A percentile compares a stretch with the other conserved stretches of the same genome.
These are phyloP conservation scores for Cirrhinus molitorella DNA, from an alignment of 2,797 vertebrate species.

Conservation along the genomic window DNA sequence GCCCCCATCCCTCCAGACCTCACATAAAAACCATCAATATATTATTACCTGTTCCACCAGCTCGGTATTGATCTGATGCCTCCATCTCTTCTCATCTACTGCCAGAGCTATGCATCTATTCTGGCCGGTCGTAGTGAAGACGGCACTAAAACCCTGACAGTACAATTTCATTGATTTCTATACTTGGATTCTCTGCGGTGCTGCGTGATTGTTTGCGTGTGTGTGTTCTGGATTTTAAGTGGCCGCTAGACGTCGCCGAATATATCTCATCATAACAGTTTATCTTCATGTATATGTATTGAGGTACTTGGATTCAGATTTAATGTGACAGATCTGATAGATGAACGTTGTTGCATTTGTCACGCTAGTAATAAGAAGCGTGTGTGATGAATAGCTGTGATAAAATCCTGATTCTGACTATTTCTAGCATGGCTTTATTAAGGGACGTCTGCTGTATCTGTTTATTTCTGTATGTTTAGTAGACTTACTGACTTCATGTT, in stretches of 20 bases:
- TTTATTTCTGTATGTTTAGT: not conserved
- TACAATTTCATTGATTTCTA: conserved; percentile 33
- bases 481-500: too few species aligned
- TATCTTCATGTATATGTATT: conserved; percentile 39
- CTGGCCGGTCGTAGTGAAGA: not conserved
- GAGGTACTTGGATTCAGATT: conserved; percentile 36
- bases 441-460: not conserved
- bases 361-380: not conserved
- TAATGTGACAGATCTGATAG: conserved; percentile 17
- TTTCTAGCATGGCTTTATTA: not conserved
- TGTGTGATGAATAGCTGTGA: not conserved
- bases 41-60: conserved; percentile 80
- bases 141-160: conserved; percentile 16
- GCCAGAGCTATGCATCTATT: conserved; percentile 57
- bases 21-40: conserved; percentile 74
- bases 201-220: conserved; percentile 62
- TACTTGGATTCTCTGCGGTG: conserved; percentile 5
- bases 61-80: conserved; percentile 77
- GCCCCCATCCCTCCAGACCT: conserved; percentile 2
- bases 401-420: not conserved
- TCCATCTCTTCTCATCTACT: conserved; percentile 71
- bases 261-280: conserved; percentile 66
- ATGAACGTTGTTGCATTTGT: not conserved
- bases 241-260: not conserved
- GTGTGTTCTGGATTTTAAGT: conserved; percentile 55